Conservation (phyloP, 2,113 vertebrate genomes). For the Ophthalmolycus amberensis region DNA sequence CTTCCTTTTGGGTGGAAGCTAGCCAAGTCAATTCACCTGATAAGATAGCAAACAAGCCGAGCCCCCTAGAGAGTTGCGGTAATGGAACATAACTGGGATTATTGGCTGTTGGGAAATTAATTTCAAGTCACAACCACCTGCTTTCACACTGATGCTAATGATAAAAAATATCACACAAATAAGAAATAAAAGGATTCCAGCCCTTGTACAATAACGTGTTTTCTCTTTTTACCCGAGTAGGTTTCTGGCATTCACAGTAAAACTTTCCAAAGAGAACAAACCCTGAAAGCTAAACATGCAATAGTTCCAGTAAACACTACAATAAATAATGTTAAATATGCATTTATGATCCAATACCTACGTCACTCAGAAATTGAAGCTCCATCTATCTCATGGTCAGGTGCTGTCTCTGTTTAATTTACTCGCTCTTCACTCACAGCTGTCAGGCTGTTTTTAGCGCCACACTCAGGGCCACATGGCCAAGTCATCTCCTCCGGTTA, state of each 20-base stretch:
- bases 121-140: background rate
- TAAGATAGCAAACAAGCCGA: background rate
- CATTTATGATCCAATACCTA: conserved; percentile 10
- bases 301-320: background rate
- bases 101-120: background rate
- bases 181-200: background rate
- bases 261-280: background rate
- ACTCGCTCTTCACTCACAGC: conserved; percentile 59
- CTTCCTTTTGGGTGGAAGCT: background rate
- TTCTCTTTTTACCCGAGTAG: background rate
- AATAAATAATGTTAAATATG: background rate
- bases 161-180: background rate
- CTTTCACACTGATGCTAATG: background rate
- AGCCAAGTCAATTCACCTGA: background rate
- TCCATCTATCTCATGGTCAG: conserved; percentile 36
- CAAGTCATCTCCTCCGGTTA: conserved; percentile 74
- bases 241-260: background rate
- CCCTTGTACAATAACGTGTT: background rate
- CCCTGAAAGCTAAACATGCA: background rate
- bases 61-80: background rate
- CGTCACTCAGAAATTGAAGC: conserved; percentile 10
- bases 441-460: conserved; percentile 76
- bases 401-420: conserved; percentile 56
- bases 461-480: conserved; percentile 65
- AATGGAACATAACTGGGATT: background rate